These are phyloP conservation scores for Lypha dubia DNA, from an alignment of 2,888 invertebrate species.

Conservation along the genomic window DNA sequence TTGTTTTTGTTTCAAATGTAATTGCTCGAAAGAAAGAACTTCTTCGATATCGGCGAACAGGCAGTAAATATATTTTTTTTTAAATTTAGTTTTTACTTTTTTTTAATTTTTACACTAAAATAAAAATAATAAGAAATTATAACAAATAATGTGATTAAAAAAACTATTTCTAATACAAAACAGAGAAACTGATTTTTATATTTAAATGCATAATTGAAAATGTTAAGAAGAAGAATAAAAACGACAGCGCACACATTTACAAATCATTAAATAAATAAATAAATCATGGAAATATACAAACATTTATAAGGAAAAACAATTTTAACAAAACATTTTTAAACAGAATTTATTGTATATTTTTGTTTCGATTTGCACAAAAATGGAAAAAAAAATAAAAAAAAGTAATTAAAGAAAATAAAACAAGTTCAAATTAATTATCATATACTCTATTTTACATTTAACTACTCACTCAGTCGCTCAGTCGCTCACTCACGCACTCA, in stretches of 20 bases:
- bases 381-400: conserved; percentile 18
- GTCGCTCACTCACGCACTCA: no score
- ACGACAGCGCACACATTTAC: conserved; percentile 69
- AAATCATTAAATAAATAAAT: conserved; percentile 26
- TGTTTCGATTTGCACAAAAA: conserved; percentile 68
- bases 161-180: conserved; percentile 59
- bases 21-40: no score
- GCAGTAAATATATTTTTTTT: not conserved
- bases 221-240: conserved; percentile 29
- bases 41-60: no score
- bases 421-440: conserved; percentile 66
- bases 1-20: no score
- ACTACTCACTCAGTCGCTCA: no score
- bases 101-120: conserved; percentile 22
- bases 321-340: conserved; percentile 8
- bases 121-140: conserved; percentile 5
- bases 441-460: conserved; percentile 50
- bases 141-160: conserved; percentile 62
- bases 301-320: no score
- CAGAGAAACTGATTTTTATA: conserved; percentile 41
- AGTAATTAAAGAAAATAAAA: conserved; percentile 56
- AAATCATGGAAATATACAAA: conserved; percentile 22
- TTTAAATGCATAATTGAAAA: not conserved
- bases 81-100: conserved; percentile 21
- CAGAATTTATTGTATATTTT: conserved; percentile 35